A percentile compares a stretch with the other conserved stretches of the same genome.
Conservation (phyloP, 2,113 vertebrate genomes). For the Chelonoidis abingdonii region DNA sequence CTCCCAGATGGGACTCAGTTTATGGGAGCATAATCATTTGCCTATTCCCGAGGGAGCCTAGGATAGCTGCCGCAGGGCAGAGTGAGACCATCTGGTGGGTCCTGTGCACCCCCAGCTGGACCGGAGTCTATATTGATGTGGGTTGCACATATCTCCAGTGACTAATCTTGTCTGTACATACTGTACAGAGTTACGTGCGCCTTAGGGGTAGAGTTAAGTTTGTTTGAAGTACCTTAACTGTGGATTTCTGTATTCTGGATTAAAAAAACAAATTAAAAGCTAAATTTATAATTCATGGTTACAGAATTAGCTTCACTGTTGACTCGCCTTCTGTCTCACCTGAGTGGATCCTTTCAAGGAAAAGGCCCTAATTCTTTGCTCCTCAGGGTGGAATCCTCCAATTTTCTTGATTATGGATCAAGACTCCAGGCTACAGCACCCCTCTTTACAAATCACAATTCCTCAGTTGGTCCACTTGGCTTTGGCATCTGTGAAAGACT, state of each 20-base stretch:
- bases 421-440: background rate
- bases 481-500: background rate
- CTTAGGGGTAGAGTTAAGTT: background rate
- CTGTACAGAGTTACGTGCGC: background rate
- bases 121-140: background rate
- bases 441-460: background rate
- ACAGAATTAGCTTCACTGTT: background rate
- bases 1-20: background rate
- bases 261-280: background rate
- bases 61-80: background rate
- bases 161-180: background rate
- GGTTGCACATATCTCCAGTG: background rate
- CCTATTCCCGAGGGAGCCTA: background rate
- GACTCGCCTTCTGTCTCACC: background rate
- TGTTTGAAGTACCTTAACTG: background rate
- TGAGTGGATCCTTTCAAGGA: background rate
- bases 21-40: background rate
- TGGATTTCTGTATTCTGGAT: background rate
- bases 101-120: background rate
- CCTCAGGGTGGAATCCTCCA: background rate
- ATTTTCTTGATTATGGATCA: background rate
- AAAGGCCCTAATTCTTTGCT: background rate
- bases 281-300: fast-evolving
- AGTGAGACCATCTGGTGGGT: background rate
- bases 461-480: background rate